These are phyloP conservation scores for Theretra japonica DNA, from an alignment of 2,888 invertebrate genomes.

Conservation along the genomic window DNA sequence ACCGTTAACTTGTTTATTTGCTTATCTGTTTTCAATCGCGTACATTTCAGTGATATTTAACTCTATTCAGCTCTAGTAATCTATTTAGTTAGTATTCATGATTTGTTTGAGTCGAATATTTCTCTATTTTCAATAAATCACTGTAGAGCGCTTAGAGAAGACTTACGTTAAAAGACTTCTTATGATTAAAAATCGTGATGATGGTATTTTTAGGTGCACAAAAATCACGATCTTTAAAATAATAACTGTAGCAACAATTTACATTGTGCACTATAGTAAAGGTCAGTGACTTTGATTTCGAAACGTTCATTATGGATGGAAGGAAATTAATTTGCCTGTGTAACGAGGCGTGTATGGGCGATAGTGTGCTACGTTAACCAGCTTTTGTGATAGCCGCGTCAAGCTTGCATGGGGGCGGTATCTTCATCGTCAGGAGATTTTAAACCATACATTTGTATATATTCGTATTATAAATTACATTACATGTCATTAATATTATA, in stretches of 20 bases:
- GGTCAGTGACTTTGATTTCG: neutral
- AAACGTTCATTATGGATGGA: constrained; percentile 21
- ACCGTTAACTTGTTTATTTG: constrained; percentile 2
- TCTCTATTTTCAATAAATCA: too few relatives aligned
- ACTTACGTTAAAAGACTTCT: too few relatives aligned
- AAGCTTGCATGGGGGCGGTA: constrained; percentile 51
- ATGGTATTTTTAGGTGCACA: too few relatives aligned
- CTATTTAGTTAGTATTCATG: too few relatives aligned
- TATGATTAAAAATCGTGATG: too few relatives aligned
- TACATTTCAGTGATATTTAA: neutral
- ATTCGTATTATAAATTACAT: neutral
- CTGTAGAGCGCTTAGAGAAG: too few relatives aligned
- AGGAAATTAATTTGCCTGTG: constrained; percentile 41
- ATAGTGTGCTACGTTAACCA: constrained; percentile 47
- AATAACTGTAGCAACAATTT: neutral
- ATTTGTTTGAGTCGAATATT: too few relatives aligned
- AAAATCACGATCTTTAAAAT: neutral
- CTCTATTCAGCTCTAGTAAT: too few relatives aligned
- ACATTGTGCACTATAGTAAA: too few relatives aligned
- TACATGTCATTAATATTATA: too few relatives aligned
- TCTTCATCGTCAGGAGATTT: constrained; percentile 35
- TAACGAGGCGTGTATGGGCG: constrained; percentile 60
- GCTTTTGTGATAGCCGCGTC: constrained; percentile 51
- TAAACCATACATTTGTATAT: constrained; percentile 13
- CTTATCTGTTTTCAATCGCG: neutral